phyloP scores from a whole-genome alignment of 2,797 vertebrate genomes.

The Leontopithecus rosalia region DNA sequence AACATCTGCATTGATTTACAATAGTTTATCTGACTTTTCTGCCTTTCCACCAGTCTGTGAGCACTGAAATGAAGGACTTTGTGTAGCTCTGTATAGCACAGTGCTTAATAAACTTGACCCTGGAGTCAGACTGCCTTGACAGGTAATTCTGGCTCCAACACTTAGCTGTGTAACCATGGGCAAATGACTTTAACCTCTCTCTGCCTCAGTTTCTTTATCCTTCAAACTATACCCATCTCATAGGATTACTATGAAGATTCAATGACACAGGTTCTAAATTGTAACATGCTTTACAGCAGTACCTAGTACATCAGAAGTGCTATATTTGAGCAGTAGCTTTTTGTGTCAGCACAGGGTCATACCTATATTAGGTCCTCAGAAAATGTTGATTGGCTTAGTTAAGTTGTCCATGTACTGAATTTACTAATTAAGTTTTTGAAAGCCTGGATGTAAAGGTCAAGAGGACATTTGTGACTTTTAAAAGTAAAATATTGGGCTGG shows the following conservation, averaged over 20 bases:
- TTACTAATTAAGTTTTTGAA: not conserved
- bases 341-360: not conserved
- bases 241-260: not conserved
- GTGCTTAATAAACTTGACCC: not conserved
- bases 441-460: not conserved
- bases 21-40: not conserved
- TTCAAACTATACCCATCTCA: not conserved
- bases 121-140: not conserved
- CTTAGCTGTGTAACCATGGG: not conserved
- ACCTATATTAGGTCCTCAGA: not conserved
- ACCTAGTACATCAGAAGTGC: not conserved
- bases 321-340: not conserved
- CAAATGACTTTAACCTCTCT: not conserved
- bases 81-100: no score
- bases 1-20: not conserved
- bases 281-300: not conserved
- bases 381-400: not conserved
- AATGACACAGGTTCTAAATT: not conserved
- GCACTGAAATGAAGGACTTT: not conserved
- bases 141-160: not conserved
- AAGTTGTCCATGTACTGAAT: not conserved
- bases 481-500: not conserved
- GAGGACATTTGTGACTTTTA: not conserved
- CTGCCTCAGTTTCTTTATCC: not conserved
- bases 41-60: not conserved